phyloP scores from a whole-genome alignment of 2,888 invertebrate species.

The Baccha elongata region DNA sequence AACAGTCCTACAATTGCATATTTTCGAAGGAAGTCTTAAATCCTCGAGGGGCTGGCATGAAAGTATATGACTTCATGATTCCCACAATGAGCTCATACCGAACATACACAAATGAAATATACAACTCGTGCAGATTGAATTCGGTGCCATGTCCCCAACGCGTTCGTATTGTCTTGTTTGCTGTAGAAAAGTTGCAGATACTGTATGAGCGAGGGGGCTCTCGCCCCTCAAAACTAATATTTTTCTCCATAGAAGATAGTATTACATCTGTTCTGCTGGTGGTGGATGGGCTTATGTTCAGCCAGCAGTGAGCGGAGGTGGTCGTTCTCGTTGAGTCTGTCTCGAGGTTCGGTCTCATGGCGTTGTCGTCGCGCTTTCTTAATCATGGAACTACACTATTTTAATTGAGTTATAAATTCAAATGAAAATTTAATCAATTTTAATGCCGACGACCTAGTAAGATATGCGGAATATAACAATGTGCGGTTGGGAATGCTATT shows the following conservation, averaged over 20 bases:
- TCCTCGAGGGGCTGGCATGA: conserved; percentile 15
- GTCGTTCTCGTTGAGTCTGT: conserved; percentile 14
- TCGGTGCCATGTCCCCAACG: not conserved
- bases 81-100: conserved; percentile 29
- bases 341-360: conserved; percentile 35
- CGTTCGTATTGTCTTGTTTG: conserved; percentile 42
- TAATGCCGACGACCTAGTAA: conserved; percentile 73
- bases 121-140: not conserved
- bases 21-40: conserved; percentile 41
- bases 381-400: conserved; percentile 71
- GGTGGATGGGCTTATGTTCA: not conserved
- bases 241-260: conserved; percentile 12
- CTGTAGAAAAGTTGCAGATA: conserved; percentile 20
- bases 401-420: conserved; percentile 73
- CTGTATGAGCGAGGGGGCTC: conserved; percentile 3
- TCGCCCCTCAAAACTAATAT: conserved; percentile 52
- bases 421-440: conserved; percentile 73
- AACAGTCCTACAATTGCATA: conserved; percentile 56
- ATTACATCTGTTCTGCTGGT: conserved; percentile 30
- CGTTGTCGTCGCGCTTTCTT: conserved; percentile 70
- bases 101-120: not conserved
- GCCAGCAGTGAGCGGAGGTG: conserved; percentile 24
- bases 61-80: conserved; percentile 60
- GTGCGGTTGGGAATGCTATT: conserved; percentile 45
- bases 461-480: conserved; percentile 72